These are phyloP conservation scores for Piprites chloris DNA, from an alignment of 2,113 vertebrate species.

Conservation along the genomic window DNA sequence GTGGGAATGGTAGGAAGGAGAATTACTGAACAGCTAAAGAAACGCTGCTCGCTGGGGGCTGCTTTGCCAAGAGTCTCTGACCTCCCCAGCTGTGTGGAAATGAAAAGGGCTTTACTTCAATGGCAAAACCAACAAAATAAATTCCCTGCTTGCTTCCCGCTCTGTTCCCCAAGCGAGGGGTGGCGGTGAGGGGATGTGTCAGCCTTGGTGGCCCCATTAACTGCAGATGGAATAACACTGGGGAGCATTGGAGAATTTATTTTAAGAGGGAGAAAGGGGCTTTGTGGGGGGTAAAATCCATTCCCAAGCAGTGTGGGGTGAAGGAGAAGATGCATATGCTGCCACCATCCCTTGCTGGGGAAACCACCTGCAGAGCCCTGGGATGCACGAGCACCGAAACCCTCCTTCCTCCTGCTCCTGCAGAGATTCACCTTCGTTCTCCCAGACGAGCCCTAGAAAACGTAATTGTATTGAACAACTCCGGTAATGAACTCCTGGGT, in stretches of 20 bases:
- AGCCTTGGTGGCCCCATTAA: accelerated
- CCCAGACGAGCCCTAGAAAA: background rate
- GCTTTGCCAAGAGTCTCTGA: background rate
- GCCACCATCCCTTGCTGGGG: background rate
- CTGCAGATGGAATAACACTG: background rate
- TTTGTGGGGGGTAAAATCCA: background rate
- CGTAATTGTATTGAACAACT: background rate
- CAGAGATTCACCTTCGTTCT: background rate
- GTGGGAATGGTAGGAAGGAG: background rate
- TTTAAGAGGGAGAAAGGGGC: background rate
- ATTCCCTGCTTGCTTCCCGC: background rate
- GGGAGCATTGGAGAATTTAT: background rate
- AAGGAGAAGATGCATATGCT: accelerated
- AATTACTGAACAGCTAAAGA: background rate
- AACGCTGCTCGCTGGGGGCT: background rate
- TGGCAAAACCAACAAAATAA: background rate
- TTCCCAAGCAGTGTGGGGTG: background rate
- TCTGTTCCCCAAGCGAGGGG: background rate
- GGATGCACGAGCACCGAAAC: accelerated
- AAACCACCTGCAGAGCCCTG: background rate
- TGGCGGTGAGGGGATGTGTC: accelerated
- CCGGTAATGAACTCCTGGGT: background rate
- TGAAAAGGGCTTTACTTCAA: background rate
- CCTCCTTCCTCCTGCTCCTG: background rate
- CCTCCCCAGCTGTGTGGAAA: background rate